phyloP scores from a whole-genome alignment of 1,140 invertebrate genomes.

The Hyles vespertilio region DNA sequence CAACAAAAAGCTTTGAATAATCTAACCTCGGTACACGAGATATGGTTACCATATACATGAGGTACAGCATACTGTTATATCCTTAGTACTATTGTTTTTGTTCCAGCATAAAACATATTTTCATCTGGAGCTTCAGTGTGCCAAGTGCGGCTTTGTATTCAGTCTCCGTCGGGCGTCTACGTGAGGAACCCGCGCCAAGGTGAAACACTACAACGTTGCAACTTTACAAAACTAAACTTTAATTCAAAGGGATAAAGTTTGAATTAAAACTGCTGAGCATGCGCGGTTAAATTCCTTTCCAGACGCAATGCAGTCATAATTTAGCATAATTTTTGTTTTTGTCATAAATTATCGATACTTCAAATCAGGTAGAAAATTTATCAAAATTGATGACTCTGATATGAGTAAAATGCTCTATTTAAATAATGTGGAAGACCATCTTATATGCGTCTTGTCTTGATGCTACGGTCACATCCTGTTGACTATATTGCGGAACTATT shows the following conservation, averaged over 20 bases:
- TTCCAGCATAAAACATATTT: slow-evolving; percentile 7
- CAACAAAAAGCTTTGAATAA: no score
- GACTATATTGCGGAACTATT: no score
- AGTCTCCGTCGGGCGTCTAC: slow-evolving; percentile 14
- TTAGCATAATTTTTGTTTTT: slow-evolving; percentile 5
- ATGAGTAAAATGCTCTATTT: no score
- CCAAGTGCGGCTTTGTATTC: slow-evolving; percentile 24
- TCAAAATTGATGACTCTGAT: no score
- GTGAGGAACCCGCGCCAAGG: slow-evolving; percentile 16
- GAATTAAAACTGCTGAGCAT: slow-evolving; percentile 3
- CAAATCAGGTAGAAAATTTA: no score
- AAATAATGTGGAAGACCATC: no score
- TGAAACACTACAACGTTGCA: slow-evolving; percentile 4
- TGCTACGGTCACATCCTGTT: no score
- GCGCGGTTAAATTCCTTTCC: slow-evolving; percentile 6
- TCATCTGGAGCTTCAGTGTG: slow-evolving; percentile 4
- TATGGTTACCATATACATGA: no score
- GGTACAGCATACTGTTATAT: no score
- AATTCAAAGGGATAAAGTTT: slow-evolving; percentile 6
- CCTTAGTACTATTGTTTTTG: neutral
- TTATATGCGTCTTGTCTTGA: no score
- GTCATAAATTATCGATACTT: no score
- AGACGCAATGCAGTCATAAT: slow-evolving; percentile 15
- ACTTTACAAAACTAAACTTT: slow-evolving; percentile 1
- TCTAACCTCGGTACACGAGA: no score